These are phyloP conservation scores for Grallaria varia DNA, from an alignment of 2,113 vertebrate genomes.

Conservation along the genomic window DNA sequence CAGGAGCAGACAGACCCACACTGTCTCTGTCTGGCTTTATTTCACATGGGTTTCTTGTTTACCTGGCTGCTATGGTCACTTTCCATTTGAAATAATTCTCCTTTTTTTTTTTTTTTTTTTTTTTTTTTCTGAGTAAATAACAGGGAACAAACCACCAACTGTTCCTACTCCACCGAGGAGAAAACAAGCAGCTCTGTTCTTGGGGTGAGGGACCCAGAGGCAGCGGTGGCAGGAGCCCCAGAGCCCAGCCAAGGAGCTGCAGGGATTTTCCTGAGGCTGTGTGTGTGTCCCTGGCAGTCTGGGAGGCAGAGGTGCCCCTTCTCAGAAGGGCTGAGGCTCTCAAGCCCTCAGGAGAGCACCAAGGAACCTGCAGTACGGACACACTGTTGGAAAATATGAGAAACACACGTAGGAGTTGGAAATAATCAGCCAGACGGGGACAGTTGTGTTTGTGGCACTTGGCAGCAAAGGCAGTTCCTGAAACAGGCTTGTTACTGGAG, in stretches of 20 bases:
- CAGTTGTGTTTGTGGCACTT: not conserved
- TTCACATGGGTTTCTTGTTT: slow-evolving; percentile 53
- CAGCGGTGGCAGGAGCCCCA: not conserved
- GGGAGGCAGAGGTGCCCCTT: not conserved
- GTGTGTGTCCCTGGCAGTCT: not conserved
- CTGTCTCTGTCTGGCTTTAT: slow-evolving; percentile 3
- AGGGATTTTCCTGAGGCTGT: not conserved
- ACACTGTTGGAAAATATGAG: not conserved
- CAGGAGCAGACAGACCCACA: not conserved
- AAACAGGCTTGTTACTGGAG: not conserved
- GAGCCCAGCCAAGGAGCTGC: not conserved
- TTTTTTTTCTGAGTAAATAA: not conserved
- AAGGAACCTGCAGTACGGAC: not conserved
- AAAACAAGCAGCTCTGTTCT: slow-evolving; percentile 40
- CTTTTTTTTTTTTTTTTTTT: not conserved
- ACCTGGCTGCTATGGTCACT: slow-evolving; percentile 47
- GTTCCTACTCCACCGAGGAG: not conserved
- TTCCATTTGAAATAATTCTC: slow-evolving; percentile 43
- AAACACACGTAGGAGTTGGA: not conserved
- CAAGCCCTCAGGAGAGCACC: not conserved
- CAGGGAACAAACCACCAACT: slow-evolving; percentile 11
- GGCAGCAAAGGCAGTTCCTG: not conserved
- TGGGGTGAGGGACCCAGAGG: not conserved
- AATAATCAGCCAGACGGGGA: not conserved
- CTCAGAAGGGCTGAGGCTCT: not conserved